Percentiles rank a stretch among this genome's conserved stretches.
Conservation (phyloP, 2,113 vertebrate genomes). For the Perognathus longimembris region DNA sequence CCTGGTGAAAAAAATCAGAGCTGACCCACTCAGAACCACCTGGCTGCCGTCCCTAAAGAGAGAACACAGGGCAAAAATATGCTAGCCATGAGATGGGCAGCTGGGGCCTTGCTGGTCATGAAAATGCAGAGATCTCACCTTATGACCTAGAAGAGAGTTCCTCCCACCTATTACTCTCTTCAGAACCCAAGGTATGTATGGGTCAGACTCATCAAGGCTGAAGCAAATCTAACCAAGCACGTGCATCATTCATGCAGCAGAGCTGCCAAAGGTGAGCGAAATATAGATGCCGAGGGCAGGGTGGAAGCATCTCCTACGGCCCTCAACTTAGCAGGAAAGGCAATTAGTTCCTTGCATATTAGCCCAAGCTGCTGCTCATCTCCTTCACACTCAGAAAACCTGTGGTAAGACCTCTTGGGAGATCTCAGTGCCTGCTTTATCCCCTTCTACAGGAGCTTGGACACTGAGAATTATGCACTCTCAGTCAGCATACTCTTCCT, state of each 20-base stretch:
- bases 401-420: no score
- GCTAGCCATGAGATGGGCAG: background rate
- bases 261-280: background rate
- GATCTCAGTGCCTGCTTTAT: background rate
- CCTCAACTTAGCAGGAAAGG: background rate
- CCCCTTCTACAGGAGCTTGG: background rate
- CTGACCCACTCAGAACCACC: background rate
- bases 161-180: background rate
- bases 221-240: background rate
- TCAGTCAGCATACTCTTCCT: background rate
- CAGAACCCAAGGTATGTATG: background rate
- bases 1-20: slow-evolving; percentile 15
- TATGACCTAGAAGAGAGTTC: background rate
- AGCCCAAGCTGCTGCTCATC: background rate
- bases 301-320: background rate
- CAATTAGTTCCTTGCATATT: background rate
- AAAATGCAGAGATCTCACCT: background rate
- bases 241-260: background rate
- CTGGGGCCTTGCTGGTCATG: background rate
- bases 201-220: background rate
- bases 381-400: background rate
- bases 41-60: background rate
- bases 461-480: background rate
- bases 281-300: background rate
- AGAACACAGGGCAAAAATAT: background rate